Percentiles rank a stretch among this genome's conserved stretches.
Conservation (phyloP, 2,797 vertebrate genomes). For the Coranthus polyacanthus region DNA sequence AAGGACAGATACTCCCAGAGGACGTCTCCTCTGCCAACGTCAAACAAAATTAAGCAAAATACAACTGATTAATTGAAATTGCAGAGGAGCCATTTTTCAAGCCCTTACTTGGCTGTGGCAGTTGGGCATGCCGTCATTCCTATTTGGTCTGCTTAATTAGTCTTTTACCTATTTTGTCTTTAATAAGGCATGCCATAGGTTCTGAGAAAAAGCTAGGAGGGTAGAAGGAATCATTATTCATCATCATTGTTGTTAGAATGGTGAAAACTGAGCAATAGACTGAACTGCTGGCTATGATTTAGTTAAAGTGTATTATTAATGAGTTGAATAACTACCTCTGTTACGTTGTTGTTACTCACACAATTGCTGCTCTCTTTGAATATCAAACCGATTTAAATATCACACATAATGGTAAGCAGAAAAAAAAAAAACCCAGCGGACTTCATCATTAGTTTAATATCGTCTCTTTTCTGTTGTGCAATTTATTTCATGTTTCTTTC, state of each 20-base stretch:
- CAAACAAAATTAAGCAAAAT: slow-evolving; percentile 90
- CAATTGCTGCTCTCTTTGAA: slow-evolving; percentile 45
- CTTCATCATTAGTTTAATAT: slow-evolving; percentile 47
- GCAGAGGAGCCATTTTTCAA: slow-evolving; percentile 88
- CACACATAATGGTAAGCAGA: slow-evolving; percentile 39
- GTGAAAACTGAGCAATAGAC: slow-evolving; percentile 80
- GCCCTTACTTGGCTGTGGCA: slow-evolving; percentile 82
- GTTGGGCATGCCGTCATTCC: slow-evolving; percentile 83
- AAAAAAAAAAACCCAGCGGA: slow-evolving; percentile 52
- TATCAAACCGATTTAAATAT: slow-evolving; percentile 66
- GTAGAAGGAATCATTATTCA: slow-evolving; percentile 84
- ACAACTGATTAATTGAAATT: slow-evolving; percentile 89
- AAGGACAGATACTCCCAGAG: slow-evolving; percentile 87
- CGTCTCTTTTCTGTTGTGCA: slow-evolving; percentile 39
- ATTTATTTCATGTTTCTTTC: slow-evolving; percentile 62
- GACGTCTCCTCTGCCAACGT: slow-evolving; percentile 87
- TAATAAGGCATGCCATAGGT: slow-evolving; percentile 84
- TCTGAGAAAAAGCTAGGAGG: slow-evolving; percentile 80
- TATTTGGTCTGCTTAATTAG: slow-evolving; percentile 88
- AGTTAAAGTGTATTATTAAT: slow-evolving; percentile 83
- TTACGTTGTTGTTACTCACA: slow-evolving; percentile 68
- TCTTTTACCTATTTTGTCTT: slow-evolving; percentile 86
- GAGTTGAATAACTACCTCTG: slow-evolving; percentile 78
- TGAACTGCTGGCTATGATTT: slow-evolving; percentile 78
- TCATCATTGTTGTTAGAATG: slow-evolving; percentile 83